Conservation (phyloP, 2,797 vertebrate species). For the Girardinus metallicus region DNA sequence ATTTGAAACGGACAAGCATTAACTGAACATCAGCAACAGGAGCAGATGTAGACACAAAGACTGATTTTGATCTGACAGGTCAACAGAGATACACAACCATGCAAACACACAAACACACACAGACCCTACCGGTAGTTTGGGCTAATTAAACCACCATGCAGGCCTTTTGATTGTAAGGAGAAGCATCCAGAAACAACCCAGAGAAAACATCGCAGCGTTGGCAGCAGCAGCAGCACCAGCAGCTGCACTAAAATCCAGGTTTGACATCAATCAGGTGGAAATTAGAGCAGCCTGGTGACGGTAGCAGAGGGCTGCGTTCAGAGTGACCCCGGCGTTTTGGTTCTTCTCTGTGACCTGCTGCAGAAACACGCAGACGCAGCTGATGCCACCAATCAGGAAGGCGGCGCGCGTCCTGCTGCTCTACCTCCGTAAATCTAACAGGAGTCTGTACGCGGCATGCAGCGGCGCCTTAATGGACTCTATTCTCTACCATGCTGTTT, state of each 20-base stretch:
- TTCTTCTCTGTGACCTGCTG: neutral
- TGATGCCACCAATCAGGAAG: neutral
- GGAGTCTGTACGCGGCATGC: neutral
- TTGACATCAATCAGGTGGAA: neutral
- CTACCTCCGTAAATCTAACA: neutral
- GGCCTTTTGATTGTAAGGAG: neutral
- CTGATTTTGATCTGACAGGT: neutral
- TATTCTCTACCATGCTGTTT: slow-evolving; percentile 18
- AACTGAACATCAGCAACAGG: neutral
- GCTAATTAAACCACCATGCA: neutral
- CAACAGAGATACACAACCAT: neutral
- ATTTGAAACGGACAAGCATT: neutral
- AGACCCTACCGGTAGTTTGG: neutral
- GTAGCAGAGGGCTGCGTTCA: too few relatives aligned
- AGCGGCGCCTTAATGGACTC: neutral
- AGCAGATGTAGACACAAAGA: neutral
- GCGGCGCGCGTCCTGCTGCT: neutral
- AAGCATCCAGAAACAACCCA: neutral
- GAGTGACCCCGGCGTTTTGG: neutral
- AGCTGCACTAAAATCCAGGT: neutral
- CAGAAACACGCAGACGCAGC: neutral
- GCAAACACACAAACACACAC: neutral
- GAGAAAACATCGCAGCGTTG: neutral
- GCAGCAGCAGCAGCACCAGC: neutral
- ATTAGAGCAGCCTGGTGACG: too few relatives aligned